Evolutionary conservation across 2,888 invertebrate genomes (phyloP), one percentile per base, ranked within the genome.

Genomic region (Trichogramma evanescens): DNA sequence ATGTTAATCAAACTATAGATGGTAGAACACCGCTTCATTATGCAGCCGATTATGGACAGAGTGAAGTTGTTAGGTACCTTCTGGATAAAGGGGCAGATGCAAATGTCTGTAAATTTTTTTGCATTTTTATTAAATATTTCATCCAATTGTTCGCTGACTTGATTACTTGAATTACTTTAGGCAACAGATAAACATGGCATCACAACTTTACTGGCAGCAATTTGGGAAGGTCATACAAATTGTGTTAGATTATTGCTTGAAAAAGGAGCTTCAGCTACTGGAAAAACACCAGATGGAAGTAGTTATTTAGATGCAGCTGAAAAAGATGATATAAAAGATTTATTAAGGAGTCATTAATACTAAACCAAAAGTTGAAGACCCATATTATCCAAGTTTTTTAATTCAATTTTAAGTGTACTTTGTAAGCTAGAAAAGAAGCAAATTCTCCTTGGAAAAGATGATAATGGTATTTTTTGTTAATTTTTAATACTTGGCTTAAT

Each of bases 41-140:
- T 80, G 97, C 97, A 44, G 95, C 97, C 26, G 98, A 98, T 80
- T 97, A 95, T 80, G 97, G 97, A 0, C 97, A 98, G 77, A 83
- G 84, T 58, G 90, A 89, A 72, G 92, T 97, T 38, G 84, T 97
- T 65, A 86, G 90, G 75, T 95, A 91, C 79, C 83, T 98, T 66
- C 81, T 97, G 67, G 84, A 87, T 54, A 89, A 90, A 79, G 97
- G 96, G 67, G 96, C 95, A 52, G 86, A 95, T 81, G 89, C 95
- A 7, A 93, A 97, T 84, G 96, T 96, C 82, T 86, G 86, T 81
- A 53, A 9, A 2, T 7, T 13, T 50, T 8, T 41, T 44, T 7
- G n/a, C 4, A 5, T 4, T 13, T 13, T 45, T 45, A 39, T 26
- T 26, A 44, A 53, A 45, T 50, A 51, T 43, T 51, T 39, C 7